Conservation (phyloP, 2,888 invertebrate genomes). For the Hirtodrosophila confusa region DNA sequence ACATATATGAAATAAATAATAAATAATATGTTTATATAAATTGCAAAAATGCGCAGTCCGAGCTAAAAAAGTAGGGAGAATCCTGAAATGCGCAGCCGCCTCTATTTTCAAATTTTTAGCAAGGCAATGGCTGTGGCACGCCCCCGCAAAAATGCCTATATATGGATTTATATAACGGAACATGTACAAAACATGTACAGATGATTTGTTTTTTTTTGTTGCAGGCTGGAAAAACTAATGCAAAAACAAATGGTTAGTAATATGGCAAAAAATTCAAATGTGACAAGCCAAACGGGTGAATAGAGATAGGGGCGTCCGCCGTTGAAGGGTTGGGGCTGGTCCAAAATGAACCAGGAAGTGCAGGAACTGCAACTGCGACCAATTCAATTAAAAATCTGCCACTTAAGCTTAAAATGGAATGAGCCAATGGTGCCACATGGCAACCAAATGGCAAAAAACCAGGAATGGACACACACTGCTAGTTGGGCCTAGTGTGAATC, state of each 20-base stretch:
- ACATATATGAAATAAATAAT: constrained; percentile 75
- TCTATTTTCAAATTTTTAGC: constrained; percentile 70
- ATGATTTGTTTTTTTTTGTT: constrained; percentile 42
- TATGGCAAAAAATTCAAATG: constrained; percentile 51
- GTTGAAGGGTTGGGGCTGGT: constrained; percentile 29
- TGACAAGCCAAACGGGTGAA: constrained; percentile 19
- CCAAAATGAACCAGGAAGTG: constrained; percentile 43
- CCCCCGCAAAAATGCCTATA: constrained; percentile 20
- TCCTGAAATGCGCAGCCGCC: constrained; percentile 74
- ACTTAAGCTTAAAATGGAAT: constrained; percentile 68
- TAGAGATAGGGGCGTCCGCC: too few species aligned
- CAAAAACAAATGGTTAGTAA: constrained; percentile 78
- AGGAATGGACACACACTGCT: constrained; percentile 20
- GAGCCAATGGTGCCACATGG: constrained; percentile 32
- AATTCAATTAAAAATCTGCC: constrained; percentile 81
- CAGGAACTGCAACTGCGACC: constrained; percentile 70
- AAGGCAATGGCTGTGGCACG: constrained; percentile 6
- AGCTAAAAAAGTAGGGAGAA: constrained; percentile 45
- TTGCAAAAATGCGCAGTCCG: constrained; percentile 73
- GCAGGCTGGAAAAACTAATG: constrained; percentile 66
- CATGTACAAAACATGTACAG: constrained; percentile 67
- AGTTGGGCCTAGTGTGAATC: too few species aligned
- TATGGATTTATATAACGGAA: constrained; percentile 41
- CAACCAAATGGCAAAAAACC: constrained; percentile 25
- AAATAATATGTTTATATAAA: constrained; percentile 78